phyloP scores from a whole-genome alignment of 2,888 invertebrate genomes.

The Aproaerema taeniolella region DNA sequence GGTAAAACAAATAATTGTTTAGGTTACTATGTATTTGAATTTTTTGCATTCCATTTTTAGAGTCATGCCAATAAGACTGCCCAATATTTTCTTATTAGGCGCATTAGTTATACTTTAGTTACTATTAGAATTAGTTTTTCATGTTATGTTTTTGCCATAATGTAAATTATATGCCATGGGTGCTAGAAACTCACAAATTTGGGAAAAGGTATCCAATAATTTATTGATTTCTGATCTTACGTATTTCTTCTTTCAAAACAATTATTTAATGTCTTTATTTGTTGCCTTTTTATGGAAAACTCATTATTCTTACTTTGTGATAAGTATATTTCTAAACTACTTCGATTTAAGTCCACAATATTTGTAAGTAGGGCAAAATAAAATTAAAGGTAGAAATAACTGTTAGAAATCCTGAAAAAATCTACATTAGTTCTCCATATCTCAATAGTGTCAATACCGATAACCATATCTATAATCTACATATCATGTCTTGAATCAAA shows the following conservation, averaged over 20 bases:
- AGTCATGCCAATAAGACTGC: conserved; percentile 20
- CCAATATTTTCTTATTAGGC: conserved; percentile 1
- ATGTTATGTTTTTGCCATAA: background rate
- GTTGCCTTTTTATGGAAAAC: background rate
- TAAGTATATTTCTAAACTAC: background rate
- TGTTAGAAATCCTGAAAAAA: no score
- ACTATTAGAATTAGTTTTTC: background rate
- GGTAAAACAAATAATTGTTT: conserved; percentile 1
- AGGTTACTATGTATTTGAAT: no score
- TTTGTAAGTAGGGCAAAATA: no score
- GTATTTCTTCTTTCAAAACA: background rate
- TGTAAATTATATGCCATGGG: background rate
- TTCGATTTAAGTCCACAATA: no score
- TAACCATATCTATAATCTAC: no score
- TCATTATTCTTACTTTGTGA: background rate
- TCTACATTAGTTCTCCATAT: no score
- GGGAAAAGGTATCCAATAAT: background rate
- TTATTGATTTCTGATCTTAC: background rate
- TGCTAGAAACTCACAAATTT: background rate
- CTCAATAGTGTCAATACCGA: no score
- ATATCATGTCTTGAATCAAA: no score
- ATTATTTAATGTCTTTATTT: background rate
- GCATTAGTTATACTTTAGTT: no score
- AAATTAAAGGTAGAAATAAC: no score
- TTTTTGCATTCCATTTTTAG: conserved; percentile 18